These are phyloP conservation scores for Phalera bucephala DNA, from an alignment of 2,888 invertebrate genomes.

Conservation along the genomic window DNA sequence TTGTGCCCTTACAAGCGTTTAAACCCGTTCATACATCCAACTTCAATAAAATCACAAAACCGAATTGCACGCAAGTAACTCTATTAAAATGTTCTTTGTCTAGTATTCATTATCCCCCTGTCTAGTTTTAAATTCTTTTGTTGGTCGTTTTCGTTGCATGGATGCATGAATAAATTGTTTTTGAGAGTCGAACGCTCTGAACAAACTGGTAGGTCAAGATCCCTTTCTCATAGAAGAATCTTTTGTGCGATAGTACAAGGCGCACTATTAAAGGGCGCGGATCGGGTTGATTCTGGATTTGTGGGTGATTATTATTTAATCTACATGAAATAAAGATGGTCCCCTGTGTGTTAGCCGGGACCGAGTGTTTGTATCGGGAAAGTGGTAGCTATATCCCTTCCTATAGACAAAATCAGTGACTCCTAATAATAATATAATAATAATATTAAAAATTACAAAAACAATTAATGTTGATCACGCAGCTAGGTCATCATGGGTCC, in stretches of 20 bases:
- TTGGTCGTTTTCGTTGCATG: conserved; percentile 69
- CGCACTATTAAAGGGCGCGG: conserved; percentile 76
- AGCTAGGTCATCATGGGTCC: too few species aligned
- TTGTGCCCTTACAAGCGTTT: conserved; percentile 26
- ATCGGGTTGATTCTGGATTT: conserved; percentile 60
- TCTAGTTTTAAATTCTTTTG: conserved; percentile 81
- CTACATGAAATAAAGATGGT: conserved; percentile 31
- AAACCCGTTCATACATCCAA: conserved; percentile 45
- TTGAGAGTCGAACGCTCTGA: conserved; percentile 70
- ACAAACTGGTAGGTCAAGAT: conserved; percentile 82
- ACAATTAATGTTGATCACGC: too few species aligned
- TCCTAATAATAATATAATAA: too few species aligned
- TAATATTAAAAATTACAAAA: too few species aligned
- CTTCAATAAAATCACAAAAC: conserved; percentile 53
- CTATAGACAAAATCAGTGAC: too few species aligned
- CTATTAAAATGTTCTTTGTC: conserved; percentile 76
- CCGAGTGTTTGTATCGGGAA: too few species aligned
- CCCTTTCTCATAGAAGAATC: conserved; percentile 80
- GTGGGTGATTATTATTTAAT: conserved; percentile 55
- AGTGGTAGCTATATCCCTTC: too few species aligned
- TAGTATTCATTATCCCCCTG: conserved; percentile 80
- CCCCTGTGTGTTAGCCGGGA: too few species aligned
- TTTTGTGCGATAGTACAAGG: conserved; percentile 77
- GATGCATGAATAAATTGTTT: conserved; percentile 82
- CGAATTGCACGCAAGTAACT: conserved; percentile 75